Conservation (phyloP, 2,113 vertebrate genomes). For the Lonchura striata region DNA sequence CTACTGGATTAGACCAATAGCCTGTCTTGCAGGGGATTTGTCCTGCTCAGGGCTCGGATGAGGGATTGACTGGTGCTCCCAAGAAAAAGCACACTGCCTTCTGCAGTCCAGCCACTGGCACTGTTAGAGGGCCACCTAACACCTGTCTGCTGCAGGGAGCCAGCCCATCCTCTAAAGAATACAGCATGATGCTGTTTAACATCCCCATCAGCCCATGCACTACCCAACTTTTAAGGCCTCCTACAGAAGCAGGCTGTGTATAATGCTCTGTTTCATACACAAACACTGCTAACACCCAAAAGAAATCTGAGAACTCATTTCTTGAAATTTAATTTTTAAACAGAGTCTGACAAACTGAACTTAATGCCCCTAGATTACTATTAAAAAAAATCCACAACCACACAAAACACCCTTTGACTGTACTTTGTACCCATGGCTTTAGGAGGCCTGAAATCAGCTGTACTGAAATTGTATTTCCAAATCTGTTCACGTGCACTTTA, state of each 20-base stretch:
- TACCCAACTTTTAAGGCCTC: neutral
- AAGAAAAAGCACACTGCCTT: neutral
- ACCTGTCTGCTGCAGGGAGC: neutral
- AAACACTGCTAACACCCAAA: neutral
- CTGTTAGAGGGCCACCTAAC: neutral
- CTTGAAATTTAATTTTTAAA: neutral
- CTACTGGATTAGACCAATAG: neutral
- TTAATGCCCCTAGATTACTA: neutral
- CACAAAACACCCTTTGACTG: neutral
- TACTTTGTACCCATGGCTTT: neutral
- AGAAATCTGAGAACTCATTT: neutral
- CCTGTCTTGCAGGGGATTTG: neutral
- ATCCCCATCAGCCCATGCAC: neutral
- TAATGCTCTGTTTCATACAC: neutral
- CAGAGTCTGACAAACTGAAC: neutral
- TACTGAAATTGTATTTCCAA: neutral
- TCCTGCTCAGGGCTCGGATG: neutral
- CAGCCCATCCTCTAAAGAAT: neutral
- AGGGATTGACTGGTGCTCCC: neutral
- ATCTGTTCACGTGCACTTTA: neutral
- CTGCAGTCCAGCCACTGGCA: neutral
- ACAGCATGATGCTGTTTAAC: neutral
- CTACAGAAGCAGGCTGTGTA: neutral
- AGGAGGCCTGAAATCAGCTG: neutral
- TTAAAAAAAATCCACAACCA: neutral